phyloP scores from a whole-genome alignment of 2,113 vertebrate genomes.

The Bos indicus region DNA sequence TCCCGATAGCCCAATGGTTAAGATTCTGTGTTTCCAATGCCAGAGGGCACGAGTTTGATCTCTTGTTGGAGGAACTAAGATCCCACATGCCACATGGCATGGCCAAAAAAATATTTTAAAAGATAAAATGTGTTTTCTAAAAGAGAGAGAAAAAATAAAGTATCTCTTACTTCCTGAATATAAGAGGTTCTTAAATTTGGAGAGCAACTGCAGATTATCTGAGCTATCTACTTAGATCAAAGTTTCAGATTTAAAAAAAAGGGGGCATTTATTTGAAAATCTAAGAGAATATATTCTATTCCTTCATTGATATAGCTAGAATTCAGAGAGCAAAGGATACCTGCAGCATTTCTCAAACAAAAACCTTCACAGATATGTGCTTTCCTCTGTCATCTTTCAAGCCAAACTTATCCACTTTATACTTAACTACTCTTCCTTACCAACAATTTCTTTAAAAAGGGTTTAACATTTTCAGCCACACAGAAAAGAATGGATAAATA shows the following conservation, averaged over 20 bases:
- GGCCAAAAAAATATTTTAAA: not conserved
- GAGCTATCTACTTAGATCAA: not conserved
- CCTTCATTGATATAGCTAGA: not conserved
- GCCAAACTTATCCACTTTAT: not conserved
- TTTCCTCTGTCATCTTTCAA: not conserved
- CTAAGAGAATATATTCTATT: not conserved
- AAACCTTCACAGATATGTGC: not conserved
- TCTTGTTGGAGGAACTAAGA: not conserved
- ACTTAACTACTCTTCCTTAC: not conserved
- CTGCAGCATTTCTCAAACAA: not conserved
- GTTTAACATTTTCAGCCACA: not conserved
- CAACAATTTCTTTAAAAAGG: not conserved
- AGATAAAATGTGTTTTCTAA: not conserved
- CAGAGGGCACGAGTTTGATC: not conserved
- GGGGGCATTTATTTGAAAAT: not conserved
- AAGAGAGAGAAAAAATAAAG: slow-evolving; percentile 29
- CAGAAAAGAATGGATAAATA: not conserved
- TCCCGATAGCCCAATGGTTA: not conserved
- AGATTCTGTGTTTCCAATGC: not conserved
- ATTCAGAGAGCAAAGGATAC: not conserved
- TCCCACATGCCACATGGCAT: not conserved
- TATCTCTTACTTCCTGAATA: not conserved
- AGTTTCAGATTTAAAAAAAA: not conserved
- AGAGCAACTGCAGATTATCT: not conserved
- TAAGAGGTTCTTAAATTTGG: not conserved